Conservation (phyloP, 1,140 invertebrate species). For the Oncopeltus fasciatus region DNA sequence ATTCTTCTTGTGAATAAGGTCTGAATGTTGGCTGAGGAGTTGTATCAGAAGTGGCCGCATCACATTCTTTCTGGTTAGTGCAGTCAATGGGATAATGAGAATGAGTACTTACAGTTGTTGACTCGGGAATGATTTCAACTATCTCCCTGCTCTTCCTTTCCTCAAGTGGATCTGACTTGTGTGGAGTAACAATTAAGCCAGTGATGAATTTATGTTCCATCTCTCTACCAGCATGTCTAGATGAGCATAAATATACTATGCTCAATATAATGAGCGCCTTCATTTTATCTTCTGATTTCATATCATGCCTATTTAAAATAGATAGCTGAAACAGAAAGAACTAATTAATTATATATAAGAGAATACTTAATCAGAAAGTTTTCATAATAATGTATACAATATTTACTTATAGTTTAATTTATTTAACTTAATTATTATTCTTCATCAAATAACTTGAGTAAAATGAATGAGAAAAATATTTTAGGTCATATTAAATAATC, state of each 20-base stretch:
- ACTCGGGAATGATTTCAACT: conserved; percentile 9
- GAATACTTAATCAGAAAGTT: no score
- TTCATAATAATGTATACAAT: no score
- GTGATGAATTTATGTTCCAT: neutral
- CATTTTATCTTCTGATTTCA: neutral
- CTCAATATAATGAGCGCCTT: neutral
- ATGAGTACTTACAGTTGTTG: conserved; percentile 12
- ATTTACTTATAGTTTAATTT: no score
- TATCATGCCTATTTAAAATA: neutral
- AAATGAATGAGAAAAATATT: no score
- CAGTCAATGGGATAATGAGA: conserved; percentile 17
- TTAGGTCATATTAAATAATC: no score
- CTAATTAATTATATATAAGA: no score
- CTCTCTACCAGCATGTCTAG: neutral
- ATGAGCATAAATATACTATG: neutral
- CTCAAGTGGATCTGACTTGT: neutral
- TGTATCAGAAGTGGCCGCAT: conserved; percentile 1
- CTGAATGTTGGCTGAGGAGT: conserved; percentile 23
- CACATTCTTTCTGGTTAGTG: conserved; percentile 13
- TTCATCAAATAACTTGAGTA: no score
- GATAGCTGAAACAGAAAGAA: neutral
- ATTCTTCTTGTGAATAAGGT: conserved; percentile 26
- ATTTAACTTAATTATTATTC: no score
- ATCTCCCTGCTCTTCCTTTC: conserved; percentile 10
- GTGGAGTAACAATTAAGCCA: neutral